Evolutionary conservation across 2,797 vertebrate genomes (phyloP), one percentile per base, ranked within the genome.

Genomic region (Sus cebifrons): DNA sequence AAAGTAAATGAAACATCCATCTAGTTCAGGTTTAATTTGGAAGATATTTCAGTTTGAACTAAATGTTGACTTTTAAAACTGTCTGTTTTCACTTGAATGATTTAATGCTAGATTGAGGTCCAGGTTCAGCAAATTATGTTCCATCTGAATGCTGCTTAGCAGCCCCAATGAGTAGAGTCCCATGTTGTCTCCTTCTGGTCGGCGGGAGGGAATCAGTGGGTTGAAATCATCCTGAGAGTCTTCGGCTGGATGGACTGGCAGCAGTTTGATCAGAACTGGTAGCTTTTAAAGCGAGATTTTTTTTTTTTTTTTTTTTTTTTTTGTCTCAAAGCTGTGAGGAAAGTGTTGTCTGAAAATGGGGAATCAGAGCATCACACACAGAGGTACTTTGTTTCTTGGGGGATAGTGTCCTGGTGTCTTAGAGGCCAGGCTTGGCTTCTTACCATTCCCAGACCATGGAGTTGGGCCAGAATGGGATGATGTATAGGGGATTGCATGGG

Each of bases 81-180:
- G 85, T 93, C 65, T 85, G 3, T 77, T 94, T 96, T 75, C 32
- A 32, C n/a, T 75, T 94, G 70, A 95, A 64, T 79, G 64, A 86
- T 84, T 16, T 89, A 86, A 67, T 70, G 13, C 94, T 52, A 58
- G 25, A 23, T 32, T 81, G 71, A 62, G 17, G 62, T 62, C 60
- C 70, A 40, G 89, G 71, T 89, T 90, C 13, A 91, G 68, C 83
- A 86, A 91, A 94, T 70, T 74, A 15, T 78, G 29, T 78, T 87
- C 74, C 36, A 15, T 21, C 52, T 79, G 91, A 84, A 78, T 84
- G 36, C 27, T 73, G 21, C 18, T 81, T 65, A 49, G 58, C 18
- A 44, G 27, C n/a, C 32, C 23, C 78, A 27, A 0, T 21, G 32
- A 58, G 9, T 8, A 6, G 16, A 20, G 18, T 36, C 25, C 78